Conservation (phyloP, 1,140 invertebrate genomes). For the Ips typographus region DNA sequence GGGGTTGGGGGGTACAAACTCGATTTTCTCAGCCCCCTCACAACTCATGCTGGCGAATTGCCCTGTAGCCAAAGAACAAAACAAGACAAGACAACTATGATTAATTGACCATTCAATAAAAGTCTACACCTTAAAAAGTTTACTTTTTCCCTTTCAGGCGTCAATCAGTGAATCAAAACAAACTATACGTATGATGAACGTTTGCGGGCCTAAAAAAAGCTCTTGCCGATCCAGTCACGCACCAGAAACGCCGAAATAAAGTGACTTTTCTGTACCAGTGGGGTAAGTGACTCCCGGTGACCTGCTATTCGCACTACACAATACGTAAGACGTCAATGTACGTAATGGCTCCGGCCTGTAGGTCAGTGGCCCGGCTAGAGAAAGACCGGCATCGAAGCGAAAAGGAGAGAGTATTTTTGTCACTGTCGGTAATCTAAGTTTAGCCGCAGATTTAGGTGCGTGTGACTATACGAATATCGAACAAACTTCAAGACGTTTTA, state of each 20-base stretch:
- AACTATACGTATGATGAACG: not conserved
- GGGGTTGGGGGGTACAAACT: no score
- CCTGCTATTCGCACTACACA: constrained; percentile 27
- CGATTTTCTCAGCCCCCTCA: no score
- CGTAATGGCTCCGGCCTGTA: constrained; percentile 32
- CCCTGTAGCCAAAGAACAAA: no score
- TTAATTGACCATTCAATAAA: no score
- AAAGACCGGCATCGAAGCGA: constrained; percentile 9
- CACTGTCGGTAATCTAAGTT: not conserved
- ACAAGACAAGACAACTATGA: no score
- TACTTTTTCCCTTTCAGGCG: no score
- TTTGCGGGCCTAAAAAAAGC: not conserved
- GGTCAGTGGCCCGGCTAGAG: constrained; percentile 28
- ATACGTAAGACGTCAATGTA: constrained; percentile 25
- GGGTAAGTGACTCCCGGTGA: constrained; percentile 36
- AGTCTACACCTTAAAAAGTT: no score
- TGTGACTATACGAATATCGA: no score
- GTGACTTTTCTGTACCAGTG: constrained; percentile 35
- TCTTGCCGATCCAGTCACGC: constrained; percentile 1
- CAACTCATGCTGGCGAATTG: no score
- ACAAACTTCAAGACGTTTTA: not conserved
- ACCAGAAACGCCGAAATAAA: constrained; percentile 10
- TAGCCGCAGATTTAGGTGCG: no score
- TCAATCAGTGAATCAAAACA: no score
- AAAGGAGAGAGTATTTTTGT: constrained; percentile 16